Base-by-base conservation (phyloP, 2,888 invertebrate species). In the Dyspetes luteomarginatus region DNA sequence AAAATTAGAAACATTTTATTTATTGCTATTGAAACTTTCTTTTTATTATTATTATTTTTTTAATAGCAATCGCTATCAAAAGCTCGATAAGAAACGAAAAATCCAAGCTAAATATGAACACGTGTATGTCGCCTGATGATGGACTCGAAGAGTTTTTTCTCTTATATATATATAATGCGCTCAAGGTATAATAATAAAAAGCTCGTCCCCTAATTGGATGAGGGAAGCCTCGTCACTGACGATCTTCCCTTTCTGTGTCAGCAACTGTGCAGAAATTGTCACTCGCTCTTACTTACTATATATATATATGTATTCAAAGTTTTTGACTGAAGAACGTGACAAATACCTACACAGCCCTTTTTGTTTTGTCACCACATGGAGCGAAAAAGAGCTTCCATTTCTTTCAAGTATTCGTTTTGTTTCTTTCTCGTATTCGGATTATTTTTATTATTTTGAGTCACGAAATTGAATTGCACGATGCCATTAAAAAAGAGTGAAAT, bases 171-270 rank as follows among this genome's bases (percentile, higher is more conserved):
- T 19, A 36, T 30, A 9, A n/a, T 28, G 64, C 48, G 52, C 68
- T 73, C 69, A 56, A 58, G 81, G 50, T 81, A 55, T 77, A 85
- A 87, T 85, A 84, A 87, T 84, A 84, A 86, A 85, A 88, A 89
- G 85, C 86, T 86, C 81, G 82, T 74, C 71, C 62, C 65, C 77
- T 91, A 91, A 91, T 90, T 90, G 91, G 89, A 91, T 91, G 84
- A 85, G 82, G 83, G 91, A 91, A 91, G 90, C 91, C 91, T 76
- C 84, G 81, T 81, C 73, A 74, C 81, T 78, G 83, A 81, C 85
- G 84, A 87, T 87, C 85, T 86, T 86, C 41, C 15, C 83, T 88
- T 89, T 88, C 87, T 87, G 85, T 89, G 89, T 89, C 89, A 89
- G 87, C 86, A 86, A 83, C 84, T 82, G 73, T 36, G 72, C 36